Evolutionary conservation across 2,888 invertebrate genomes (phyloP), one percentile per base, ranked within the genome.

Genomic region (Lydus trimaculatus): DNA sequence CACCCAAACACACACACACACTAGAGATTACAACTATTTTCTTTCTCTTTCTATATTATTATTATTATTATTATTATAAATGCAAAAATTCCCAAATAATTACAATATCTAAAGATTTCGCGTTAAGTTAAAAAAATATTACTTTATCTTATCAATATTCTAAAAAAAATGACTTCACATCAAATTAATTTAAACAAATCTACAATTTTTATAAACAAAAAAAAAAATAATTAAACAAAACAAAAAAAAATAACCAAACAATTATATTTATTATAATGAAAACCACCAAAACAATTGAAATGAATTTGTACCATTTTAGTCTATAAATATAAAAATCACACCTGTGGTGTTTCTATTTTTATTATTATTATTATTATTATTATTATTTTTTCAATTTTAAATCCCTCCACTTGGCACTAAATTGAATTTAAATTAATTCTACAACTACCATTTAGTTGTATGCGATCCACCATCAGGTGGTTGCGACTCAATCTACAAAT

Each of bases 381-480:
- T 39, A 39, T 39, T 39, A 39, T 15, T 39, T 39, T 15, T 15
- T 5, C 1, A 13, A 20, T 20, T 9, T 52, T 52, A 52, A 52
- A 23, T 52, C 23, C 59, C 60, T 66, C 56, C 66, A 65, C 61
- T 74, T 76, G 75, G 73, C 75, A 76, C 76, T 72, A 67, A 58
- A 23, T 61, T 63, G 39, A 61, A 61, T 56, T 28, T 28, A 4
- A 23, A 25, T 52, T 52, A 43, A 56, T 64, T 66, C 67, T 73
- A 69, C 63, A 73, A 79, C 78, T 79, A 79, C 74, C 76, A 78
- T 75, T n/a, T n/a, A n/a, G 76, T 77, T 56, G 69, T 36, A 43
- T 70, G 62, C 61, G 73, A 73, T 28, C 64, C 72, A 23, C 74
- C 78, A 65, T 76, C 78, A 25, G 79, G 78, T 23, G 80, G 79